Percentiles rank a stretch among this genome's conserved stretches.
phyloP scores from a whole-genome alignment of 1,140 invertebrate species.

The Drosophila kepulauana region DNA sequence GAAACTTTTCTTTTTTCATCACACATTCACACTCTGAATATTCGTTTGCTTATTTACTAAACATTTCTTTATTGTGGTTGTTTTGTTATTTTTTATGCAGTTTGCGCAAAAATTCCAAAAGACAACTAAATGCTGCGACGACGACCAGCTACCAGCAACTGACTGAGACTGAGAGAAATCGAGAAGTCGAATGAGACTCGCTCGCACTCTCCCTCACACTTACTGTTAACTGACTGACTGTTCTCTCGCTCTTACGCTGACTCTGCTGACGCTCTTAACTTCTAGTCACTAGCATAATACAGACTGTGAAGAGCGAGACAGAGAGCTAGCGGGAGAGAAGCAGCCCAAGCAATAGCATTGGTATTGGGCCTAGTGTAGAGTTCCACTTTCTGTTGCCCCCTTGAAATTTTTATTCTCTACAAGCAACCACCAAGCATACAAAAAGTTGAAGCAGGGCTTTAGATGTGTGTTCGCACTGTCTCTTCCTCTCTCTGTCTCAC shows the following conservation, averaged over 20 bases:
- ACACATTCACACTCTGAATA: conserved; percentile 12
- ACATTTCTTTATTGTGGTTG: conserved; percentile 20
- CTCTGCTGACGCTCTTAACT: conserved; percentile 56
- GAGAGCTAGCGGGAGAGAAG: no score
- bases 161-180: conserved; percentile 30
- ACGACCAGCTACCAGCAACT: conserved; percentile 38
- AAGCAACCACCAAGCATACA: conserved; percentile 41
- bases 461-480: conserved; percentile 2
- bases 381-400: conserved; percentile 5
- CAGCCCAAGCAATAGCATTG: conserved; percentile 13
- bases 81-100: conserved; percentile 29
- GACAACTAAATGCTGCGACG: conserved; percentile 33
- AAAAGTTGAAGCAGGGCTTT: conserved; percentile 74
- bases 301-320: conserved; percentile 22
- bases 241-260: conserved; percentile 1
- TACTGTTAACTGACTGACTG: background rate
- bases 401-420: conserved; percentile 7
- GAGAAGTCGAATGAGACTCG: conserved; percentile 16
- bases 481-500: conserved; percentile 6
- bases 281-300: conserved; percentile 60
- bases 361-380: conserved; percentile 41
- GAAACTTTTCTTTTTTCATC: conserved; percentile 1
- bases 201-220: conserved; percentile 4
- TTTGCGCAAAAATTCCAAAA: conserved; percentile 50
- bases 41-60: conserved; percentile 30